Evolutionary conservation across 2,797 vertebrate genomes (phyloP).

Genomic region (Tauraco hartlaubi): DNA sequence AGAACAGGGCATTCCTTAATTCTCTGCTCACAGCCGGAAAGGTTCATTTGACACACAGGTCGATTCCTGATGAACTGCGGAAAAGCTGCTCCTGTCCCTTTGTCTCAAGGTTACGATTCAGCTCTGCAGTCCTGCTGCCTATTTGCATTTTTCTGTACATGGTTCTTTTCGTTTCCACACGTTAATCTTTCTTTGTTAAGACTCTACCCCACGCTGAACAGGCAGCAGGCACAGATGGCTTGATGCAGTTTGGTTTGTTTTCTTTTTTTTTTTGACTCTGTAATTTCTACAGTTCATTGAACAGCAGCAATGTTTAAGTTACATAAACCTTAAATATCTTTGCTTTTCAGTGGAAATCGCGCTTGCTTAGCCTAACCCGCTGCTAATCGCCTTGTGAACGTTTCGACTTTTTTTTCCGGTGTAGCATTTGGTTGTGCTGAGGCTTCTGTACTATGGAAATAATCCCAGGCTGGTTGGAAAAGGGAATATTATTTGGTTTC

Average conservation of each 20-base stretch:
- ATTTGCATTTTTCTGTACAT: slow-evolving; percentile 19
- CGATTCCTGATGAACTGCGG: neutral
- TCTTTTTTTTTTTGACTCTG: neutral
- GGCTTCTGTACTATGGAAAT: neutral
- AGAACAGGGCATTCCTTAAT: neutral
- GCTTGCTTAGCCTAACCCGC: neutral
- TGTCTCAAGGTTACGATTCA: neutral
- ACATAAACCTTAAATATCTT: neutral
- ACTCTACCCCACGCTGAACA: slow-evolving; percentile 7
- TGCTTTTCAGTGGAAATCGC: neutral
- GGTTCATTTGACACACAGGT: neutral
- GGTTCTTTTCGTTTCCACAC: slow-evolving; percentile 35
- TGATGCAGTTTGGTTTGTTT: neutral
- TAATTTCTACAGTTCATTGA: slow-evolving; percentile 32
- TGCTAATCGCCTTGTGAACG: neutral
- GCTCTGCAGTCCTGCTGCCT: neutral
- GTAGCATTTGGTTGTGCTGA: neutral
- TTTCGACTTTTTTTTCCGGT: neutral
- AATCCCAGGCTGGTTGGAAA: neutral
- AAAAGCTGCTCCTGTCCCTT: neutral
- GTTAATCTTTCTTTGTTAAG: slow-evolving; percentile 24
- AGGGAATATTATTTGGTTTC: neutral
- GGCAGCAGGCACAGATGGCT: slow-evolving; percentile 39
- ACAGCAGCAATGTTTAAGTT: slow-evolving; percentile 17
- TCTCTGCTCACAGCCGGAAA: neutral